Evolutionary conservation across 2,113 vertebrate species (phyloP).

Genomic region (Anhinga rufa): DNA sequence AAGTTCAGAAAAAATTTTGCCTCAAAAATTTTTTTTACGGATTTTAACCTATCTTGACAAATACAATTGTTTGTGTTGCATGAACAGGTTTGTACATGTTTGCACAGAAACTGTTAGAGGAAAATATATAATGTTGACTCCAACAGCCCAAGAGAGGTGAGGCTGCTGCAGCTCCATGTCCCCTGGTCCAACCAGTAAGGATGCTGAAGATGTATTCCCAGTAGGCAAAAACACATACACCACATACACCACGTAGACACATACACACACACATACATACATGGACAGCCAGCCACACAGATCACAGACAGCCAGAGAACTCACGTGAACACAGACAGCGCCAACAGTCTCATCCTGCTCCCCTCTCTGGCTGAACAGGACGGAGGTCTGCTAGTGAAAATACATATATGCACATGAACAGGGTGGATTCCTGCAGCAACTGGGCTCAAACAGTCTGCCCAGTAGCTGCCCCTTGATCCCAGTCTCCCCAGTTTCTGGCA

Average conservation of each 20-base stretch:
- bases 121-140: neutral
- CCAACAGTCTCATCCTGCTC: neutral
- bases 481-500: neutral
- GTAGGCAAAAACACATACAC: neutral
- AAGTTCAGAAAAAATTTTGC: neutral
- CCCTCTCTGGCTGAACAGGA: neutral
- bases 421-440: neutral
- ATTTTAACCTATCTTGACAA: neutral
- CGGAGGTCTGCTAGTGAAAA: neutral
- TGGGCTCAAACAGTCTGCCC: neutral
- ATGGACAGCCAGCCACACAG: neutral
- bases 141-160: neutral
- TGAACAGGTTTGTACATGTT: neutral
- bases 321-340: neutral
- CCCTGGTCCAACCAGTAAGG: neutral
- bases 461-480: neutral
- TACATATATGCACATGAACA: neutral
- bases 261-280: no score
- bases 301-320: neutral
- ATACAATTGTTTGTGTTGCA: neutral
- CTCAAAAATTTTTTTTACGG: neutral
- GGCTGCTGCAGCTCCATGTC: neutral
- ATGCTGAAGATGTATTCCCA: neutral
- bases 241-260: no score
- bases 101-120: neutral